These are phyloP conservation scores for Camelus bactrianus DNA, from an alignment of 2,113 vertebrate genomes.

Conservation along the genomic window DNA sequence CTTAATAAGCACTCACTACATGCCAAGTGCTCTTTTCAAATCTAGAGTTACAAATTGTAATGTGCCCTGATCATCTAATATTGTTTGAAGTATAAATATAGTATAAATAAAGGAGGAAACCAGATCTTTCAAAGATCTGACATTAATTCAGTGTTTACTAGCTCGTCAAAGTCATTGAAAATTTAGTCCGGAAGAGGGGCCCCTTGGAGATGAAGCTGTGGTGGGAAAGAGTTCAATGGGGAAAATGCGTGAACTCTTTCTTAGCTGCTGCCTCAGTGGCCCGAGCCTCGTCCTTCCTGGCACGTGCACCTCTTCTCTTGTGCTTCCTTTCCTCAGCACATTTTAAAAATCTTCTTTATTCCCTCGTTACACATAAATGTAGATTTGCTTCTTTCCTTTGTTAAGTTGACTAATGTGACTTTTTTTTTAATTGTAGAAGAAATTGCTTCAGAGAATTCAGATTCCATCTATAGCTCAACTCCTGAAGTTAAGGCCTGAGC, in stretches of 20 bases:
- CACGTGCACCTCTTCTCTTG: neutral
- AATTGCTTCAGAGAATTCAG: constrained; percentile 95
- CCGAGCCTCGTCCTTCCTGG: neutral
- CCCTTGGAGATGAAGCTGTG: neutral
- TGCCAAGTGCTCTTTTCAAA: neutral
- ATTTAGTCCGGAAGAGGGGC: neutral
- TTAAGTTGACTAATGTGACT: constrained; percentile 5
- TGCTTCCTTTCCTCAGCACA: neutral
- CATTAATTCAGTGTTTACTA: neutral
- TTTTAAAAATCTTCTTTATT: neutral
- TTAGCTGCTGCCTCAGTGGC: neutral
- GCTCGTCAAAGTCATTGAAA: neutral
- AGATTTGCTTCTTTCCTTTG: constrained; percentile 15
- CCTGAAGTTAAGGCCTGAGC: constrained; percentile 97
- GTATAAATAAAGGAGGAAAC: neutral
- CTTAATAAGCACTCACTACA: neutral
- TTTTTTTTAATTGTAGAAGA: constrained; percentile 90
- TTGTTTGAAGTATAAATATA: neutral
- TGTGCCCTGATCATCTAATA: neutral
- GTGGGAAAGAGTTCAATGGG: neutral
- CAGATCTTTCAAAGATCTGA: neutral
- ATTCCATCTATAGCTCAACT: constrained; percentile 92
- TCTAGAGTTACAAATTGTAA: neutral
- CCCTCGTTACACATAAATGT: neutral
- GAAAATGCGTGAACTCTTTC: neutral